phyloP scores from a whole-genome alignment of 2,797 vertebrate species.

The Cuculus canorus region DNA sequence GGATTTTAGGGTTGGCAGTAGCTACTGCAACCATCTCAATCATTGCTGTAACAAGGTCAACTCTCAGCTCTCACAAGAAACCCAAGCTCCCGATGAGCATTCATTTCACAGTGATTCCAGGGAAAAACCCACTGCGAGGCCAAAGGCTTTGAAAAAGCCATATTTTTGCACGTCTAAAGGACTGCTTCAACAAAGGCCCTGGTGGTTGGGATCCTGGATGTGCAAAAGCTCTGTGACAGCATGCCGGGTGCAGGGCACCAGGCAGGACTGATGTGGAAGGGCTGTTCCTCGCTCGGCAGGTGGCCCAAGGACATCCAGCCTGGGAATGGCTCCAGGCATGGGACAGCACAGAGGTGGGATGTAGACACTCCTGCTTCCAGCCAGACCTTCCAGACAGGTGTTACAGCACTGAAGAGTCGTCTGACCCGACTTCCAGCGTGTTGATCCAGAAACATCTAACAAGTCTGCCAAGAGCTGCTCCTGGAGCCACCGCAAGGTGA shows the following conservation, averaged over 20 bases:
- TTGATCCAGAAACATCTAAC: background rate
- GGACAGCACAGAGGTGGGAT: background rate
- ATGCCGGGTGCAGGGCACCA: accelerated
- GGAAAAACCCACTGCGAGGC: background rate
- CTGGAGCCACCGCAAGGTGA: background rate
- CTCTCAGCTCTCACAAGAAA: background rate
- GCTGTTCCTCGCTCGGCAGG: no score
- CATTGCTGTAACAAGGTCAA: background rate
- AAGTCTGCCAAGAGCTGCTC: background rate
- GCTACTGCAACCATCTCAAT: accelerated
- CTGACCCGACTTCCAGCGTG: no score
- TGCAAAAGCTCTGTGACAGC: background rate
- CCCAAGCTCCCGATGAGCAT: accelerated
- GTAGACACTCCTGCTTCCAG: no score
- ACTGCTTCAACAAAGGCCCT: accelerated
- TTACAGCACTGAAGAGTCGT: no score
- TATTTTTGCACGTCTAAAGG: background rate
- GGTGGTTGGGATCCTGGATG: background rate
- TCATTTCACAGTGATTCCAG: background rate
- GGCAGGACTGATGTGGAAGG: no score
- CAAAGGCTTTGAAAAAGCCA: accelerated
- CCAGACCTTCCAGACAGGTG: no score
- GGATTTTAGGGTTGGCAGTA: background rate
- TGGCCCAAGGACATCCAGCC: no score
- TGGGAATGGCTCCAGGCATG: background rate